Percentiles rank a stretch among this genome's conserved stretches.
phyloP scores from a whole-genome alignment of 2,888 invertebrate genomes.

The Ctena decussata region DNA sequence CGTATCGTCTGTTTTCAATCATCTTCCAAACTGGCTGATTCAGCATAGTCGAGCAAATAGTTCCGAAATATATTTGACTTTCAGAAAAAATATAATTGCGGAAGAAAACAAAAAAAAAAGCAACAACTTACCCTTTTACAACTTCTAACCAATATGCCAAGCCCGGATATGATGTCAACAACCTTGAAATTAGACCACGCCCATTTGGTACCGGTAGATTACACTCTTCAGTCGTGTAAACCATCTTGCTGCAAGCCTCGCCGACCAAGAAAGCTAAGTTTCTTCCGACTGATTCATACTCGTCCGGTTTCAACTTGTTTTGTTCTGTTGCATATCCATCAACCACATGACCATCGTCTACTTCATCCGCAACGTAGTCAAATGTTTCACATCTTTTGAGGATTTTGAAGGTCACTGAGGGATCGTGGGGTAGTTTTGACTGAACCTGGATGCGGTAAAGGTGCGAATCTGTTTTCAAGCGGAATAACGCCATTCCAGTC shows the following conservation, averaged over 20 bases:
- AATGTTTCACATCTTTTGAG: constrained; percentile 34
- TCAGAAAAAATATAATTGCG: too few relatives aligned
- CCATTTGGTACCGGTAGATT: not conserved
- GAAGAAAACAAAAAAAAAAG: too few relatives aligned
- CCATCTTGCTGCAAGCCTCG: constrained; percentile 18
- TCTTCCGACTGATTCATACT: not conserved
- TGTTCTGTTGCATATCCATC: not conserved
- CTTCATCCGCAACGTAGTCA: not conserved
- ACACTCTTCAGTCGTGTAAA: not conserved
- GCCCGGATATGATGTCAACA: not conserved
- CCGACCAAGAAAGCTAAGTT: not conserved
- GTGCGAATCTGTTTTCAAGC: not conserved
- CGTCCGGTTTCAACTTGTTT: not conserved
- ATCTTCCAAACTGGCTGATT: too few relatives aligned
- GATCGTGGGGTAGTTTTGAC: constrained; percentile 37
- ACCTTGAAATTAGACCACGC: not conserved
- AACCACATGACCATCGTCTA: not conserved
- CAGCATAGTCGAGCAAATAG: too few relatives aligned
- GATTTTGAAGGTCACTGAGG: not conserved
- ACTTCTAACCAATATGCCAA: constrained; percentile 34
- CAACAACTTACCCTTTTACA: constrained; percentile 30
- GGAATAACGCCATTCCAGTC: constrained; percentile 36
- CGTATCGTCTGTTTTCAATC: too few relatives aligned
- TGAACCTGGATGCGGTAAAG: constrained; percentile 44
- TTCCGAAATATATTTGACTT: too few relatives aligned